Base-by-base conservation (phyloP, 2,797 vertebrate genomes). In the Antrozous pallidus region DNA sequence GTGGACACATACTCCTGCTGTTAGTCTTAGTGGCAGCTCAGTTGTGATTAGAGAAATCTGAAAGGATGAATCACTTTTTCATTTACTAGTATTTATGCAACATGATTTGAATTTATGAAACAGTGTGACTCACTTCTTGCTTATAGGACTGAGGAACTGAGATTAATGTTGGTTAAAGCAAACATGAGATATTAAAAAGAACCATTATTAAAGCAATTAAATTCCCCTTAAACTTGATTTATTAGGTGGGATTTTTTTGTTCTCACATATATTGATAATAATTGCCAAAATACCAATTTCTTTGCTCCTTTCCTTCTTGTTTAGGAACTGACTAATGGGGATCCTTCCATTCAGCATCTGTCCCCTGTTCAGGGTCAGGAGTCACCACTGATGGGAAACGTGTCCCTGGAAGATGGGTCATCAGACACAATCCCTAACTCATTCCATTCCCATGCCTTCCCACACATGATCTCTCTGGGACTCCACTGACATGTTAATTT, bases 1-100 rank as follows among this genome's bases (percentile, higher is more conserved):
- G 97, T 97, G 98, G 95, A 95, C 28, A 96, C 96, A 81, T 8
- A 0, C 7, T 26, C 38, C 8, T 56, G 18, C 4, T 65, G 36
- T 92, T 88, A 3, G 10, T 40, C 13, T 88, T 61, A 6, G 2
- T 40, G 79, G 36, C 56, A 36, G 3, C 20, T 79, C 28, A 22
- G 8, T 14, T 51, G 58, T 65, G 87, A n/a, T 96, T 3, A 40
- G 9, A 67, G 67, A 88, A 84, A 74, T 91, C 42, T 74, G 61
- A 94, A 88, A 67, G 86, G 28, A 81, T 26, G 47, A 77, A 85
- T 90, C 65, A 56, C 58, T 89, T 86, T 63, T 54, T 36, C 5
- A 12, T 51, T 92, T 95, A 61, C 58, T 61, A 61, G 12, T 61
- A 51, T 84, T 87, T 94, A 58, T 42, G 28, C 45, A 90, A 78